Conservation (phyloP, 1,140 invertebrate species). For the Trigoniulus corallinus region DNA sequence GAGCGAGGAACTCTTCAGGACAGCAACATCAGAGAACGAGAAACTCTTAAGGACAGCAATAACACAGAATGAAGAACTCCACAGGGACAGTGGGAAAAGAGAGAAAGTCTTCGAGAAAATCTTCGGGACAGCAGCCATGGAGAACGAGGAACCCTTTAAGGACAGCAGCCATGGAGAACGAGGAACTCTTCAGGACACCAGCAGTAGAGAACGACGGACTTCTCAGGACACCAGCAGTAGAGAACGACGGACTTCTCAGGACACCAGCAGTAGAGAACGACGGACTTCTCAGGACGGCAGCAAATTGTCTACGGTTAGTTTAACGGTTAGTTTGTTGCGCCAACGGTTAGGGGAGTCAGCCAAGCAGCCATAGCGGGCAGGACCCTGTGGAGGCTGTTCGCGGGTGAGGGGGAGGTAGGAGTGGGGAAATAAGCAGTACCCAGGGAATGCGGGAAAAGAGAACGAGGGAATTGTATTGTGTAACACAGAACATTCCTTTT, state of each 20-base stretch:
- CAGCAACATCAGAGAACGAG: background rate
- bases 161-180: background rate
- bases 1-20: background rate
- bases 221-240: background rate
- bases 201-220: background rate
- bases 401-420: no score
- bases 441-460: no score
- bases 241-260: background rate
- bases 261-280: slow-evolving; percentile 4
- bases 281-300: slow-evolving; percentile 10
- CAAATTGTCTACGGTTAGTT: no score
- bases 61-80: background rate
- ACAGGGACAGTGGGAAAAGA: slow-evolving; percentile 6
- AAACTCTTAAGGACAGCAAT: background rate
- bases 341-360: no score
- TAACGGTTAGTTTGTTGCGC: no score
- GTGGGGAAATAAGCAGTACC: no score
- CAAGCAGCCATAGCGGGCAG: no score
- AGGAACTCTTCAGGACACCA: background rate
- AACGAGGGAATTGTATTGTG: no score
- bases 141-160: no score
- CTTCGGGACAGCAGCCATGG: slow-evolving; percentile 10
- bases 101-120: slow-evolving; percentile 7
- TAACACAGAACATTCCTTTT: no score
- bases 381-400: no score